A percentile compares a stretch with the other conserved stretches of the same genome.
Evolutionary conservation across 1,140 invertebrate genomes (phyloP).

Genomic region (Drosophila pandora): DNA sequence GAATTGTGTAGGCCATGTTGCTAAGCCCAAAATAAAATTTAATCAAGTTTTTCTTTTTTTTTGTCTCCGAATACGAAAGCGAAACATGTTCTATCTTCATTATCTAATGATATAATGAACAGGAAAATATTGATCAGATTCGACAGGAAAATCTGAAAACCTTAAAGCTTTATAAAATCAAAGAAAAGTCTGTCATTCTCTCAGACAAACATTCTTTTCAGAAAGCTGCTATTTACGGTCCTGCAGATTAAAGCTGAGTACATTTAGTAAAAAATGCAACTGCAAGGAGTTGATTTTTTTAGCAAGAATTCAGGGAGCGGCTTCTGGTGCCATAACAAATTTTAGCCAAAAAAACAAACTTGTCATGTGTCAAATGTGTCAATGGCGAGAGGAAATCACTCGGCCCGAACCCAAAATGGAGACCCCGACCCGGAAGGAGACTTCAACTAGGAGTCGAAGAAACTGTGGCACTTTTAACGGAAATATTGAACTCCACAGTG

Average conservation of each 20-base stretch:
- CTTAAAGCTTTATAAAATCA: not conserved
- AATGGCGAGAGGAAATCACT: slow-evolving; percentile 58
- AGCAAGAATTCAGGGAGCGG: not conserved
- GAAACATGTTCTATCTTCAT: slow-evolving; percentile 1
- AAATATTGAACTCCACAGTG: slow-evolving; percentile 63
- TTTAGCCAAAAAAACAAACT: slow-evolving; percentile 40
- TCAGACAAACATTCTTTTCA: too few species aligned
- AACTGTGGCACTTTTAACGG: slow-evolving; percentile 63
- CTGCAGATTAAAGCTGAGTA: not conserved
- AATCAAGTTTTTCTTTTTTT: not conserved
- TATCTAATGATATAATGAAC: not conserved
- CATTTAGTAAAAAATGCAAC: not conserved
- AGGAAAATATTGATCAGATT: not conserved
- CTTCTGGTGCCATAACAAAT: slow-evolving; percentile 8
- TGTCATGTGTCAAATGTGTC: slow-evolving; percentile 41
- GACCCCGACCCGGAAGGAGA: slow-evolving; percentile 16
- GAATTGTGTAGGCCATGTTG: slow-evolving; percentile 2
- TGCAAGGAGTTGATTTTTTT: not conserved
- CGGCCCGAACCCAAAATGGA: slow-evolving; percentile 35
- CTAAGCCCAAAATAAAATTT: slow-evolving; percentile 1
- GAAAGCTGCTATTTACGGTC: too few species aligned
- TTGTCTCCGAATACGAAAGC: not conserved
- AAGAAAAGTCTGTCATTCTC: not conserved
- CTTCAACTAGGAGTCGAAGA: slow-evolving; percentile 32
- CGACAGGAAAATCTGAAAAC: not conserved